These are phyloP conservation scores for Nerophis ophidion DNA, from an alignment of 2,113 vertebrate genomes.

Conservation along the genomic window DNA sequence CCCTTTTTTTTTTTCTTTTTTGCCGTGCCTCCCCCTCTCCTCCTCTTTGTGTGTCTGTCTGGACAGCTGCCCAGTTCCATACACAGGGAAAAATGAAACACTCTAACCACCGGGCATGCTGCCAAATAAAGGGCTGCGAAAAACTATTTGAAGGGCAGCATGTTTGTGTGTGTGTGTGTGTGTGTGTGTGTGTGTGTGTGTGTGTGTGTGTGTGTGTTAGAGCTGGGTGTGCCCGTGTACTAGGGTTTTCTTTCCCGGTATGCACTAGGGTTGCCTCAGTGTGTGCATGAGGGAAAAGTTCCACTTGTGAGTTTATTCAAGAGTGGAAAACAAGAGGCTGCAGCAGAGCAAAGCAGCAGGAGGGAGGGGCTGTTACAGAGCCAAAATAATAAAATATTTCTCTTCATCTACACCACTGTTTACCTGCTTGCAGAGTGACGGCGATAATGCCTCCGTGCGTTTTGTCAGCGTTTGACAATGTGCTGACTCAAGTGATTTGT, in stretches of 20 bases:
- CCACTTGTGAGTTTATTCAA: slow-evolving; percentile 43
- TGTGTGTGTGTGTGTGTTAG: slow-evolving; percentile 36
- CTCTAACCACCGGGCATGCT: slow-evolving; percentile 75
- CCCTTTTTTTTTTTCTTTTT: slow-evolving; percentile 12
- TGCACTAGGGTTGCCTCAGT: slow-evolving; percentile 35
- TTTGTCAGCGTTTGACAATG: slow-evolving; percentile 34
- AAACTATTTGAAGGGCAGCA: slow-evolving; percentile 71
- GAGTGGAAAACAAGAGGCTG: slow-evolving; percentile 42
- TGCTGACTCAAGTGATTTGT: slow-evolving; percentile 51
- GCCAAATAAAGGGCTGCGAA: slow-evolving; percentile 75
- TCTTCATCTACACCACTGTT: slow-evolving; percentile 13
- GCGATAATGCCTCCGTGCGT: slow-evolving; percentile 12
- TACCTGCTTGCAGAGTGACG: slow-evolving; percentile 13
- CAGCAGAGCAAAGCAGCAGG: slow-evolving; percentile 34
- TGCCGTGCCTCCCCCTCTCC: slow-evolving; percentile 37
- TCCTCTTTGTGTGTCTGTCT: slow-evolving; percentile 75
- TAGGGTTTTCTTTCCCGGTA: slow-evolving; percentile 61
- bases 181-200: slow-evolving; percentile 23
- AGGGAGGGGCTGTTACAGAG: slow-evolving; percentile 29
- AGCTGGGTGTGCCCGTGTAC: slow-evolving; percentile 64
- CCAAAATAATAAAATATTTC: slow-evolving; percentile 8
- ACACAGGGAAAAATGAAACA: slow-evolving; percentile 78
- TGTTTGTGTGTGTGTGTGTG: slow-evolving; percentile 56
- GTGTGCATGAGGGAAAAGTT: slow-evolving; percentile 28
- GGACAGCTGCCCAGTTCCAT: slow-evolving; percentile 98